A percentile compares a stretch with the other conserved stretches of the same genome.
Conservation (phyloP, 2,888 invertebrate genomes). For the Drosophila anomelani region DNA sequence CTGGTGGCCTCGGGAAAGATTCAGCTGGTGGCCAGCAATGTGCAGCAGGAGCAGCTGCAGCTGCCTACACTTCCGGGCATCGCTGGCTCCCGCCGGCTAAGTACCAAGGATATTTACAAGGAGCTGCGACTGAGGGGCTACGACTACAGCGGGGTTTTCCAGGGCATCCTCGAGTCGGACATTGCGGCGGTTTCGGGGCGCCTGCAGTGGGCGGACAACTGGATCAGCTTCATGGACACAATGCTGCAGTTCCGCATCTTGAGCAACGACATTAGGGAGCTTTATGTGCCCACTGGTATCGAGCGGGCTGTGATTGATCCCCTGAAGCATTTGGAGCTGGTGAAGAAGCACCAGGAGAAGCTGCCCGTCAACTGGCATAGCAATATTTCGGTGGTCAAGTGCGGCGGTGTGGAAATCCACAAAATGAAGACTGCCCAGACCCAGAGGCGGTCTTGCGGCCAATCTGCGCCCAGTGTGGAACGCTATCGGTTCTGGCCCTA, state of each 20-base stretch:
- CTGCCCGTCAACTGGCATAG: conserved; percentile 89
- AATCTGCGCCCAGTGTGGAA: conserved; percentile 92
- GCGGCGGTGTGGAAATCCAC: conserved; percentile 94
- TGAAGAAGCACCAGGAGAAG: conserved; percentile 75
- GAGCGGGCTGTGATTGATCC: conserved; percentile 93
- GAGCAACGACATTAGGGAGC: conserved; percentile 89
- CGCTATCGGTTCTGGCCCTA: conserved; percentile 93
- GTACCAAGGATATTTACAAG: conserved; percentile 91
- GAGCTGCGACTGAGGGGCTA: conserved; percentile 94
- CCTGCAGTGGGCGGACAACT: conserved; percentile 94
- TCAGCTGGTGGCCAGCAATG: conserved; percentile 87
- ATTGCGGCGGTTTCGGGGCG: conserved; percentile 89
- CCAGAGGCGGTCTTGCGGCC: conserved; percentile 91
- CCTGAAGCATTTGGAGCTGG: conserved; percentile 86
- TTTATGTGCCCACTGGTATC: conserved; percentile 94
- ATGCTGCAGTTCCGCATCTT: conserved; percentile 97
- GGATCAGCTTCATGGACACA: conserved; percentile 98
- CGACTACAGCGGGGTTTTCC: conserved; percentile 92
- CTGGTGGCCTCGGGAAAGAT: conserved; percentile 93
- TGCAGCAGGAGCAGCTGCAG: conserved; percentile 87
- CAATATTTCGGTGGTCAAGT: conserved; percentile 89
- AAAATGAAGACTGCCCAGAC: conserved; percentile 96
- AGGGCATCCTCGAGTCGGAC: conserved; percentile 91
- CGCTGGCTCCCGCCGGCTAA: conserved; percentile 85
- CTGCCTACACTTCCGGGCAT: conserved; percentile 85